Conservation (phyloP, 2,888 invertebrate species). For the Oscheius sp. region DNA sequence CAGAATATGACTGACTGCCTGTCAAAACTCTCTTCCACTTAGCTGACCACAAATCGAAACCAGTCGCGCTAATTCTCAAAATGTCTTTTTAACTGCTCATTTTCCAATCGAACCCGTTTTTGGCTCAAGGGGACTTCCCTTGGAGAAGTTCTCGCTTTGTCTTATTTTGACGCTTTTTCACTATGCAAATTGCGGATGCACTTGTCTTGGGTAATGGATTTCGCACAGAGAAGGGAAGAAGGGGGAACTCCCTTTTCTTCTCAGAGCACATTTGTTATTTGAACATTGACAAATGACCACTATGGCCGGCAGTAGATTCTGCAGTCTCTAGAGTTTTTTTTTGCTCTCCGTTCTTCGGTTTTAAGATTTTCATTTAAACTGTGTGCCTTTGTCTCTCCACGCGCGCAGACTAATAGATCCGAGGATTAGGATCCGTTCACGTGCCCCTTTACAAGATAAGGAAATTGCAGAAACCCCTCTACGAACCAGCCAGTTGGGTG, state of each 20-base stretch:
- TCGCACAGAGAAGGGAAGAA: no score
- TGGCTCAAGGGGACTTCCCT: conserved; percentile 1
- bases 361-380: no score
- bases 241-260: no score
- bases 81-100: conserved; percentile 28
- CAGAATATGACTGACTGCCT: conserved; percentile 17
- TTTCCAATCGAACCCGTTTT: conserved; percentile 14
- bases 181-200: no score
- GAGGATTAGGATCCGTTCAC: no score
- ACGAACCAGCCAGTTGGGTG: conserved; percentile 46
- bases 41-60: conserved; percentile 29
- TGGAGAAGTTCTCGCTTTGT: not conserved
- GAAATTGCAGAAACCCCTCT: conserved; percentile 46
- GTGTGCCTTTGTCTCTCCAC: not conserved
- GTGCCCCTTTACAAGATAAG: not conserved
- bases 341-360: no score
- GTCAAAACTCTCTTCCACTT: conserved; percentile 7
- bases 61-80: conserved; percentile 25
- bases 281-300: not conserved
- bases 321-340: no score
- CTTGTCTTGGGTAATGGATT: no score
- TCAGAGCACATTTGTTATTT: not conserved
- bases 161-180: not conserved
- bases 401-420: not conserved
- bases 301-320: not conserved